These are phyloP conservation scores for Epistrophe grossulariae DNA, from an alignment of 2,888 invertebrate genomes.

Conservation along the genomic window DNA sequence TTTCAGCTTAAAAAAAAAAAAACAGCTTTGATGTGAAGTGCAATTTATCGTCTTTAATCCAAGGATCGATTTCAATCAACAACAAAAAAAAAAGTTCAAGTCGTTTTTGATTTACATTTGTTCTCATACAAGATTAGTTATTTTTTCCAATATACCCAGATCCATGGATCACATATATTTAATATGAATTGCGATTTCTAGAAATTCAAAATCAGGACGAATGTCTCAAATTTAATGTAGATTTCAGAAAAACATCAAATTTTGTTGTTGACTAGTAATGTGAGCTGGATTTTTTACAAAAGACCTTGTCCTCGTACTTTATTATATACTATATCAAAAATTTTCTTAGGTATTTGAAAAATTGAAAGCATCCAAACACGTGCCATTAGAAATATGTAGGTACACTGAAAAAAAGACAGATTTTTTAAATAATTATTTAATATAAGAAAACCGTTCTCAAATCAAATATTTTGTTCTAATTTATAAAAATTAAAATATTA, in stretches of 20 bases:
- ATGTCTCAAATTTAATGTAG: constrained; percentile 10
- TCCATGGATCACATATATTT: neutral
- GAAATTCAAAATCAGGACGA: neutral
- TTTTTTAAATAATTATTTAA: too few relatives aligned
- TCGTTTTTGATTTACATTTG: constrained; percentile 24
- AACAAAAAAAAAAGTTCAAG: neutral
- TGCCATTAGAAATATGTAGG: neutral
- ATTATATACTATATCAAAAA: neutral
- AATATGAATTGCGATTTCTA: neutral
- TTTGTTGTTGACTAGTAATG: neutral
- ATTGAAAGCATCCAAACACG: neutral
- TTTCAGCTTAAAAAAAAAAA: neutral
- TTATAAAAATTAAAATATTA: too few relatives aligned
- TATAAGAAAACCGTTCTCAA: too few relatives aligned
- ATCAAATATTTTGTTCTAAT: too few relatives aligned
- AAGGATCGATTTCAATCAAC: constrained; percentile 15
- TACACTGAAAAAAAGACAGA: neutral
- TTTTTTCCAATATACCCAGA: neutral
- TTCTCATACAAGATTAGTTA: neutral
- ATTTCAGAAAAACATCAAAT: neutral
- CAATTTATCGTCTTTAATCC: constrained; percentile 29
- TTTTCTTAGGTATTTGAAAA: neutral
- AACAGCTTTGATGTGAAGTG: constrained; percentile 8
- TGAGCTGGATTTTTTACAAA: neutral
- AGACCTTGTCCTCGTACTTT: neutral